Conservation (phyloP, 2,888 invertebrate genomes). For the Gryllus longicercus region DNA sequence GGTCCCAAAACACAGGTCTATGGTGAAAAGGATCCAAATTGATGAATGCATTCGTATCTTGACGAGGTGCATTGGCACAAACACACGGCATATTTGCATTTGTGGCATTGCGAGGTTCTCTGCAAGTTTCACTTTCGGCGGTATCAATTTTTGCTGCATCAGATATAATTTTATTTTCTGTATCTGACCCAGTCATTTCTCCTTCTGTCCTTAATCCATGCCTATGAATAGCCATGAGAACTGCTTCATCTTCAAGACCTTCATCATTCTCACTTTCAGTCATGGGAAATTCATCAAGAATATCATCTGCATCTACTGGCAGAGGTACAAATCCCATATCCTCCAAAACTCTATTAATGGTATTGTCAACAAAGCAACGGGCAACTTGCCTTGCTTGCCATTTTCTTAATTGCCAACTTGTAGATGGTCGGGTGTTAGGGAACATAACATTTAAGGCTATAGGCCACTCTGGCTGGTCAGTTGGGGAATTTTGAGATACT, state of each 20-base stretch:
- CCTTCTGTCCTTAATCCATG: slow-evolving; percentile 59
- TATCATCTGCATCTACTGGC: slow-evolving; percentile 40
- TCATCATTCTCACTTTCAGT: slow-evolving; percentile 21
- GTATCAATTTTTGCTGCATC: background rate
- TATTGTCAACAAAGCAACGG: slow-evolving; percentile 65
- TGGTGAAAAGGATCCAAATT: slow-evolving; percentile 30
- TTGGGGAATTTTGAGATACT: background rate
- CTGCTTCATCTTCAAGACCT: slow-evolving; percentile 66
- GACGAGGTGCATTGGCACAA: background rate
- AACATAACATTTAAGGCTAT: background rate
- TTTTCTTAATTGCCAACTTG: slow-evolving; percentile 43
- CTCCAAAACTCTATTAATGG: slow-evolving; percentile 65
- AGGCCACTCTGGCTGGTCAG: background rate
- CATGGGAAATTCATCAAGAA: slow-evolving; percentile 43
- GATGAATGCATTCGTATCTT: background rate
- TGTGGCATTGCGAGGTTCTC: background rate
- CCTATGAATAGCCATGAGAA: slow-evolving; percentile 69
- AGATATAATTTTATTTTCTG: background rate
- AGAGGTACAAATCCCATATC: slow-evolving; percentile 55
- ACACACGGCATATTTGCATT: background rate
- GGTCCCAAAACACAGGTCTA: slow-evolving; percentile 29
- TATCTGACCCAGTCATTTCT: slow-evolving; percentile 45
- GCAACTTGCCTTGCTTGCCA: slow-evolving; percentile 69
- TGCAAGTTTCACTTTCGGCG: background rate
- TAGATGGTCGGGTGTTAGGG: background rate